Evolutionary conservation across 2,888 invertebrate species (phyloP), one percentile per base, ranked within the genome.

Genomic region (Phengaris alcon): DNA sequence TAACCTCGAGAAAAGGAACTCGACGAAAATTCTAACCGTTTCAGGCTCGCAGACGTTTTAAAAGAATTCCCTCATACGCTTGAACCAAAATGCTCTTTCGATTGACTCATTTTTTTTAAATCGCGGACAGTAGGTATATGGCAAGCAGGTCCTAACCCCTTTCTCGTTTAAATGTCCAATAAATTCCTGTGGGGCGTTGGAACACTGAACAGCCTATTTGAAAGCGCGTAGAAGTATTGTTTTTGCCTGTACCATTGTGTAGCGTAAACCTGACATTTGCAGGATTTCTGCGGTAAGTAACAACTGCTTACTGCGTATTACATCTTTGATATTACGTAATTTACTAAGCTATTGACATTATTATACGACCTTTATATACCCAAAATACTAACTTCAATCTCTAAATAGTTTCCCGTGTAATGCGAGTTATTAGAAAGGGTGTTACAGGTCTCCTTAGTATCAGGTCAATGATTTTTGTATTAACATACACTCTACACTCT

Each of bases 391-490:
- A 22, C 22, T 10, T 22, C 10, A 22, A 59, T 9, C 8, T 22
- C 22, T 9, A 22, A 59, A 59, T 59, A 22, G 22, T 59, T 9
- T 22, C 9, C 22, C 22, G 15, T 15, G 22, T 22, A 59, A 22
- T 9, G 59, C 6, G 48, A 8, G 48, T 48, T 48, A 48, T 48
- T 48, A 6, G 48, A 59, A 59, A 22, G 10, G 57, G 59, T 59
- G 12, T 22, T 70, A 48, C 48, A 22, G 12, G 5, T 51, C 52
- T 51, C n/a, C 10, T 70, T 22, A 51, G 51, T 70, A 2, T 22
- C 70, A 22, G 51, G 51, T 48, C 70, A 70, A 51, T 22, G 48
- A 52, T 15, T 70, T 70, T 70, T 52, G 52, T 70, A 70, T 52
- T 70, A 70, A 10, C 9, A 3, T 15, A n/a, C 69, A 22, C 22